Conservation (phyloP, 2,888 invertebrate genomes). For the Choreutis nemorana region DNA sequence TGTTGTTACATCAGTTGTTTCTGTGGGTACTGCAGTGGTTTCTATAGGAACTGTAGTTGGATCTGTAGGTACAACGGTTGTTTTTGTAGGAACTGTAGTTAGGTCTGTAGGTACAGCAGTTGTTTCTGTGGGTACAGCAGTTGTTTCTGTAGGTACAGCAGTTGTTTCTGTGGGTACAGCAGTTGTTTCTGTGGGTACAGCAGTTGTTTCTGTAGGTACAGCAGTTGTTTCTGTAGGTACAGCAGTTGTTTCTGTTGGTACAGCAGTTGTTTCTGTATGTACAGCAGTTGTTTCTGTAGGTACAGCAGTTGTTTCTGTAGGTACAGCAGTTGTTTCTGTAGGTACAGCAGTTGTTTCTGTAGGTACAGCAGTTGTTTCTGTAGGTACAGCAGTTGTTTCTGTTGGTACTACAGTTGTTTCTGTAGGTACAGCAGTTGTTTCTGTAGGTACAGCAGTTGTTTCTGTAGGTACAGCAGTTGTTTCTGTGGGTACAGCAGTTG, state of each 20-base stretch:
- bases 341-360: not conserved
- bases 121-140: not conserved
- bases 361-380: not conserved
- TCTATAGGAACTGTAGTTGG: not conserved
- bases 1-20: not conserved
- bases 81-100: not conserved
- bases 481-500: slow-evolving; percentile 2
- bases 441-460: not conserved
- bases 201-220: not conserved
- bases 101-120: not conserved
- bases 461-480: not conserved
- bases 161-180: not conserved
- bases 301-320: slow-evolving; percentile 1
- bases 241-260: not conserved
- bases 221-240: not conserved
- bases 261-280: not conserved
- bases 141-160: not conserved
- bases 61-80: not conserved
- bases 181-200: not conserved
- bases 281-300: not conserved
- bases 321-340: slow-evolving; percentile 2
- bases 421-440: slow-evolving; percentile 2
- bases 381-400: not conserved
- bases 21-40: not conserved
- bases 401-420: slow-evolving; percentile 1